Evolutionary conservation across 2,888 invertebrate species (phyloP).

Genomic region (Lepidocyrtoides sp.): DNA sequence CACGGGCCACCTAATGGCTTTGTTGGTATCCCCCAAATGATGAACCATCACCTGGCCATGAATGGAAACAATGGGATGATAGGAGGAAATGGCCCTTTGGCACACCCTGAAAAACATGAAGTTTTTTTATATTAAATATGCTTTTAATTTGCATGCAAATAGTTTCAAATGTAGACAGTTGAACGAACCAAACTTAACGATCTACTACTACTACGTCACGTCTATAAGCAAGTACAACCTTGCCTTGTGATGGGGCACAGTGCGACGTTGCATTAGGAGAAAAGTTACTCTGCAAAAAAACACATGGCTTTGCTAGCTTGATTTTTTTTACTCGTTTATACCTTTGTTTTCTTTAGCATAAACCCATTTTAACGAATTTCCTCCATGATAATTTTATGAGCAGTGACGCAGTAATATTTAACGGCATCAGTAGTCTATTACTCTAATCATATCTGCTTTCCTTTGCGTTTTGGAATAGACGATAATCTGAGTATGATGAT

Average conservation of each 20-base stretch:
- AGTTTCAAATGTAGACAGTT: too few relatives aligned
- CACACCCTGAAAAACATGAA: slow-evolving; percentile 85
- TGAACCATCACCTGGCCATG: slow-evolving; percentile 79
- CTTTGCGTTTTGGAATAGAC: not conserved
- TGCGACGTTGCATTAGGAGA: too few relatives aligned
- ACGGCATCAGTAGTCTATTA: not conserved
- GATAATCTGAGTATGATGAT: not conserved
- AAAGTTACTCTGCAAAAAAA: too few relatives aligned
- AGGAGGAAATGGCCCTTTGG: slow-evolving; percentile 15
- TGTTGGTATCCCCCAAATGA: slow-evolving; percentile 74
- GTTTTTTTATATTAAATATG: too few relatives aligned
- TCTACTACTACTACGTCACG: not conserved
- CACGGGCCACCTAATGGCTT: slow-evolving; percentile 78
- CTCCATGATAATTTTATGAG: not conserved
- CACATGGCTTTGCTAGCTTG: too few relatives aligned
- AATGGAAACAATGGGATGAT: slow-evolving; percentile 74
- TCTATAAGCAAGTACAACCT: not conserved
- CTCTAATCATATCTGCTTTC: not conserved
- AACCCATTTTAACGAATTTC: slow-evolving; percentile 18
- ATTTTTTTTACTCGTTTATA: not conserved
- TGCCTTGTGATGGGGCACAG: not conserved
- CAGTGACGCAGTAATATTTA: not conserved
- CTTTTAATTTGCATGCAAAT: too few relatives aligned
- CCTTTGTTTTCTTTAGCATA: not conserved
- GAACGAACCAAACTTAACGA: not conserved